These are phyloP conservation scores for Chaenodraco wilsoni DNA, from an alignment of 2,797 vertebrate genomes.

Conservation along the genomic window DNA sequence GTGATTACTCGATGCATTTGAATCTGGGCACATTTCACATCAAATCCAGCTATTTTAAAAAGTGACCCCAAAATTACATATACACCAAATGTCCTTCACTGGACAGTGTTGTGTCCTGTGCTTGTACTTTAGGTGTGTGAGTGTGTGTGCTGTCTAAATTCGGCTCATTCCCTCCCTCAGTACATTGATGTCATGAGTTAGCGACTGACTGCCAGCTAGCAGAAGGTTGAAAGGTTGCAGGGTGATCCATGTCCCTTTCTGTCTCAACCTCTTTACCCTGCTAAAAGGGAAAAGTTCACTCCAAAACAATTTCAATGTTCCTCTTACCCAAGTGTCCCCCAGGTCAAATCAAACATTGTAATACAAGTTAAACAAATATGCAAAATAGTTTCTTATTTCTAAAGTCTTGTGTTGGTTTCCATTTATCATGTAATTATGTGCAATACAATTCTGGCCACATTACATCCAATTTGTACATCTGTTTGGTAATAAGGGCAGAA, in stretches of 20 bases:
- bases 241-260: background rate
- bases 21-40: no score
- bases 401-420: background rate
- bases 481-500: slow-evolving; percentile 2
- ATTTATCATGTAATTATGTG: background rate
- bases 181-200: slow-evolving; percentile 66
- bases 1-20: no score
- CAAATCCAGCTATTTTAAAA: no score
- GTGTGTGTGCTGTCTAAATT: slow-evolving; percentile 70
- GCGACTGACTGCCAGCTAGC: slow-evolving; percentile 54
- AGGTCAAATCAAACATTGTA: slow-evolving; percentile 9
- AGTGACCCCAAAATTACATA: no score
- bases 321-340: background rate
- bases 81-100: no score
- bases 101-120: no score
- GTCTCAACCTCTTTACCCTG: background rate
- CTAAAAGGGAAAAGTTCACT: no score
- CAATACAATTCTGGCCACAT: background rate
- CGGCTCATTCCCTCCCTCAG: slow-evolving; percentile 43
- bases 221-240: slow-evolving; percentile 38
- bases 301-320: no score
- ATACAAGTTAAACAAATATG: slow-evolving; percentile 7
- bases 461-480: background rate
- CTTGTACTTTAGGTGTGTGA: background rate
- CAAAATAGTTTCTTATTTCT: background rate